phyloP scores from a whole-genome alignment of 2,113 vertebrate genomes.

The Lamprologus speciosus region DNA sequence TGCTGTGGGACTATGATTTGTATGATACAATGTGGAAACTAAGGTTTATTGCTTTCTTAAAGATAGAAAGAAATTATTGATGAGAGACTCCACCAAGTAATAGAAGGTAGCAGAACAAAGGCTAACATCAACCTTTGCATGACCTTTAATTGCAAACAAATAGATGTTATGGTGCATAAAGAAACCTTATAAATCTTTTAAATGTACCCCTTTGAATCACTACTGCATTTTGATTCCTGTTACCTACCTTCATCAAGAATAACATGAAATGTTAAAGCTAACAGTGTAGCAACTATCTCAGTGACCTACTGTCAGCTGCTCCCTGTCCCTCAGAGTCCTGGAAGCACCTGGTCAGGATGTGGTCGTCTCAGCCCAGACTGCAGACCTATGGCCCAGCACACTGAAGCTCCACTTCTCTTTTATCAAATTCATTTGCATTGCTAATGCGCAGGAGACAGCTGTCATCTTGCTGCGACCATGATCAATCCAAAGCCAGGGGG shows the following conservation, averaged over 20 bases:
- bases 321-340: background rate
- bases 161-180: background rate
- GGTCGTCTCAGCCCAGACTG: background rate
- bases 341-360: background rate
- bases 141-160: background rate
- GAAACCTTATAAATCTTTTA: background rate
- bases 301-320: background rate
- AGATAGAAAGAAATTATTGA: background rate
- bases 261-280: background rate
- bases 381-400: background rate
- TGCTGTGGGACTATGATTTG: background rate
- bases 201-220: background rate
- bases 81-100: background rate
- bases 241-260: background rate
- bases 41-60: background rate
- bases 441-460: slow-evolving; percentile 71
- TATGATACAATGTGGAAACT: background rate
- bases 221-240: background rate
- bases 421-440: slow-evolving; percentile 67
- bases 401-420: slow-evolving; percentile 24
- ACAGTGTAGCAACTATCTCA: background rate
- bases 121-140: background rate
- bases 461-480: slow-evolving; percentile 53
- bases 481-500: slow-evolving; percentile 38
- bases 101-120: background rate